These are phyloP conservation scores for Drosophila setosimentum DNA, from an alignment of 2,888 invertebrate species.

Conservation along the genomic window DNA sequence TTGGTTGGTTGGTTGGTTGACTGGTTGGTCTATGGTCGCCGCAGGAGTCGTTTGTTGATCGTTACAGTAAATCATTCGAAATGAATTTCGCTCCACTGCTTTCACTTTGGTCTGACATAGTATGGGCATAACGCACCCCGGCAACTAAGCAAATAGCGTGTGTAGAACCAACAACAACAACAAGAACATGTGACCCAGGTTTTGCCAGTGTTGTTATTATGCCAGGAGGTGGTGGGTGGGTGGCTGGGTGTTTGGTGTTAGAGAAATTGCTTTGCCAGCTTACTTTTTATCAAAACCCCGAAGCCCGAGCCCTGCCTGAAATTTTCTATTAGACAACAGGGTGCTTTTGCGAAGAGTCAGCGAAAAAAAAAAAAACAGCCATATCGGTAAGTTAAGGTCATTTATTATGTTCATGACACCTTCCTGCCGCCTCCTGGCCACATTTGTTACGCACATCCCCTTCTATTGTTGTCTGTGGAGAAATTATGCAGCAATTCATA, in stretches of 20 bases:
- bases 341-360: conserved; percentile 67
- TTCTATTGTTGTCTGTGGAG: conserved; percentile 54
- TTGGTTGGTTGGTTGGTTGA: background rate
- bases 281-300: conserved; percentile 39
- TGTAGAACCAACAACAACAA: conserved; percentile 48
- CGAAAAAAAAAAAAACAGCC: conserved; percentile 55
- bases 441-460: conserved; percentile 64
- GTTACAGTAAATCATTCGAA: conserved; percentile 83
- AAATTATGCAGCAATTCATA: conserved; percentile 80
- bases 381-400: conserved; percentile 75
- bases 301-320: conserved; percentile 20
- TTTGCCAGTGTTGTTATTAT: background rate
- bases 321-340: conserved; percentile 77
- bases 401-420: conserved; percentile 79
- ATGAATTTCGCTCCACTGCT: conserved; percentile 74
- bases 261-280: conserved; percentile 53
- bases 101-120: conserved; percentile 44
- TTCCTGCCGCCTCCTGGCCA: conserved; percentile 57
- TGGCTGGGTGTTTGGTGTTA: conserved; percentile 26
- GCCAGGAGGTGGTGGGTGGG: conserved; percentile 35
- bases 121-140: conserved; percentile 34
- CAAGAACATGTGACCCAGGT: conserved; percentile 61
- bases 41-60: conserved; percentile 78
- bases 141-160: conserved; percentile 70
- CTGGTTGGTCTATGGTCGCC: conserved; percentile 46